Evolutionary conservation across 2,888 invertebrate genomes (phyloP), one percentile per base, ranked within the genome.

Genomic region (Anticlea derivata): DNA sequence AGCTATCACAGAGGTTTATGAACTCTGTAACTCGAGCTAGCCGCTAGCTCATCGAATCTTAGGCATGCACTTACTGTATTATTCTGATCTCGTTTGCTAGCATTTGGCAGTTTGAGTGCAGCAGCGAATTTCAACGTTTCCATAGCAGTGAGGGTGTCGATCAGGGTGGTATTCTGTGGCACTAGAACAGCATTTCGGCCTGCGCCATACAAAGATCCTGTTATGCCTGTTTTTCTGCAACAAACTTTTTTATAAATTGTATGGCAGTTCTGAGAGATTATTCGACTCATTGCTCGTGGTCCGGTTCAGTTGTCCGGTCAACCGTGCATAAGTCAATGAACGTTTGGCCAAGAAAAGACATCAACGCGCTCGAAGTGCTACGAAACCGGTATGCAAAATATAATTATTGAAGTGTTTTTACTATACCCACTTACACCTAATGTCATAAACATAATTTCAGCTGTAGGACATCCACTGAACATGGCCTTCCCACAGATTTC

Each of bases 101-200:
- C 60, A 7, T 72, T 70, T 0, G 90, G 86, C 39, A 98, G 91
- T 82, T 98, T 98, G 1, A 98, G 92, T 65, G 95, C 94, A 0
- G 96, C 96, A 0, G 98, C 96, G 54, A 97, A 94, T 66, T 92
- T 92, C 93, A 98, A 95, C 0, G 96, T 94, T 83, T 98, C 98
- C 39, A 92, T 91, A 0, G 97, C 96, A 0, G 96, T 97, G 11
- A 98, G 91, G 47, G 96, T 93, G 7, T 96, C 94, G 63, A 98
- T 95, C 22, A 98, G 89, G 55, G 94, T 92, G 40, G 96, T 94
- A 61, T 96, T 94, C 77, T 98, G 98, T 87, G 96, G 95, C 37
- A 98, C 96, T 48, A 95, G 83, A 50, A 95, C 93, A 7, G 95
- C 91, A 41, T 88, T 84, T 11, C 92, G 91, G 11, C 94, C 95